These are phyloP conservation scores for Tauraco hartlaubi DNA, from an alignment of 2,797 vertebrate genomes.

Conservation along the genomic window DNA sequence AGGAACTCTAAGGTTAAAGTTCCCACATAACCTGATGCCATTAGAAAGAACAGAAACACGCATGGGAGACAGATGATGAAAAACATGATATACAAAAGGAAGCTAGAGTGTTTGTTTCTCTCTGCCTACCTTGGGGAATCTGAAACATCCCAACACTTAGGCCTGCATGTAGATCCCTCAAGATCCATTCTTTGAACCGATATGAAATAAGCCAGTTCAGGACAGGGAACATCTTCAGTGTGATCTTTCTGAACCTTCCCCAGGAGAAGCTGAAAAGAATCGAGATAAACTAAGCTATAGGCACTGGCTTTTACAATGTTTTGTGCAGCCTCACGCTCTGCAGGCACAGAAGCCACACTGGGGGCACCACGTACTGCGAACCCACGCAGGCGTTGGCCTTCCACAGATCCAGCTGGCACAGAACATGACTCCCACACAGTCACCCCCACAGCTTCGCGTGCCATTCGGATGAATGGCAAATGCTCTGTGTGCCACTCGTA, in stretches of 20 bases:
- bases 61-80: neutral
- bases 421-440: neutral
- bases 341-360: neutral
- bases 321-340: neutral
- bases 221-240: constrained; percentile 51
- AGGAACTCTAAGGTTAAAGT: neutral
- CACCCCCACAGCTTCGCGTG: neutral
- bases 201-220: constrained; percentile 67
- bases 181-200: constrained; percentile 69
- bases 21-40: neutral
- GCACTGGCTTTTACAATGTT: neutral
- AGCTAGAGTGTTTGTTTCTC: neutral
- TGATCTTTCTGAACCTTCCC: constrained; percentile 48
- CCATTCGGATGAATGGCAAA: neutral
- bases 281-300: neutral
- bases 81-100: neutral
- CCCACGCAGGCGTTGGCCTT: neutral
- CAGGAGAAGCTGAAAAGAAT: constrained; percentile 68
- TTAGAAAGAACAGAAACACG: neutral
- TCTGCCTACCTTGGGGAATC: constrained; percentile 71
- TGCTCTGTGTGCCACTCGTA: neutral
- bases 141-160: constrained; percentile 69
- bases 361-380: neutral
- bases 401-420: neutral
- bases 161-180: constrained; percentile 73